Evolutionary conservation across 2,888 invertebrate genomes (phyloP).

Genomic region (Oegoconia quadripuncta): DNA sequence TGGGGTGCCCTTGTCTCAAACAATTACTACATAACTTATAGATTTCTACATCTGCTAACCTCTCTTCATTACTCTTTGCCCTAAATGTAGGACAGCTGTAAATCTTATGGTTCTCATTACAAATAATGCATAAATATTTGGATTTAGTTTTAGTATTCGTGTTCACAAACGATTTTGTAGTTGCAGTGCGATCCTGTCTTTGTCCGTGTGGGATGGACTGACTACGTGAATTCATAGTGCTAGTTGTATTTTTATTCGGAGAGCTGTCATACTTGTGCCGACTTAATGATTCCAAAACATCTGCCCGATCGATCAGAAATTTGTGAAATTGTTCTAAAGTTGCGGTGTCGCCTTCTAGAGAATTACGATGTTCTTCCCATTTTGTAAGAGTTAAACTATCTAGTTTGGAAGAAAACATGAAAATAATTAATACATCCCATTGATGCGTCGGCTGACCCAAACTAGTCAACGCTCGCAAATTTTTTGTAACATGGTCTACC

Average conservation of each 20-base stretch:
- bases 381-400: conserved; percentile 16
- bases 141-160: background rate
- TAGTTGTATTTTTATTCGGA: no score
- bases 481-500: conserved; percentile 22
- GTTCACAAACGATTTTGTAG: conserved; percentile 15
- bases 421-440: conserved; percentile 17
- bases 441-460: conserved; percentile 21
- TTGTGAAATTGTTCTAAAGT: conserved; percentile 22
- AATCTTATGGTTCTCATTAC: conserved; percentile 21
- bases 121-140: conserved; percentile 18
- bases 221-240: no score
- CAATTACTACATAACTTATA: conserved; percentile 24
- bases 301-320: conserved; percentile 24
- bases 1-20: conserved; percentile 20
- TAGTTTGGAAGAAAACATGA: conserved; percentile 18
- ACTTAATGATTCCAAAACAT: conserved; percentile 22
- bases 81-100: conserved; percentile 26
- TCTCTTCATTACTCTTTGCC: conserved; percentile 14
- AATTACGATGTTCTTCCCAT: conserved; percentile 21
- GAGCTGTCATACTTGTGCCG: conserved; percentile 12
- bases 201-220: background rate
- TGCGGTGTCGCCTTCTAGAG: conserved; percentile 15
- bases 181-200: no score
- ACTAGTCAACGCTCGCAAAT: conserved; percentile 21
- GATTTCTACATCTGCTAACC: conserved; percentile 11